Base-by-base conservation (phyloP, 2,797 vertebrate genomes). In the Esox masquinongy region DNA sequence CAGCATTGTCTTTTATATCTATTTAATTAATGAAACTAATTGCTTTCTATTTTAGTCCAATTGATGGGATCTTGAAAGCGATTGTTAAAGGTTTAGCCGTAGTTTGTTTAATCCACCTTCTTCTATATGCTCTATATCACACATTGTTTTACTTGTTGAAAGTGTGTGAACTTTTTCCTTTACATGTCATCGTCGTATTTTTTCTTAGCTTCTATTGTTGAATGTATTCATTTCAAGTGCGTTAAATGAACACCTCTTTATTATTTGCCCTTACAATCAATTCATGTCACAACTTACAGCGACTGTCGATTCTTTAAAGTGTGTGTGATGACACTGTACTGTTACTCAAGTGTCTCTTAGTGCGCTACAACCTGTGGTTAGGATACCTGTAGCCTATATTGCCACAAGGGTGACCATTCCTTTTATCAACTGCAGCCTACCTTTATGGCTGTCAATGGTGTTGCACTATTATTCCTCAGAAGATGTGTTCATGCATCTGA, bases 1-100 rank as follows among this genome's bases (percentile, higher is more conserved):
- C 93, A 95, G 89, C 91, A 93, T 95, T 96, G 94, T 95, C 88
- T 94, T 93, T 92, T 94, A 90, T 91, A 91, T 91, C 90, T 93
- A 90, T 90, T 34, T 47, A 15, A 15, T 51, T 26, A 68, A 93
- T 92, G 88, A 89, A 92, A 88, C 89, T 90, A 49, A 77, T 69
- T 73, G 68, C 26, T 22, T 63, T 16, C 15, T 34, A 0, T 66
- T 31, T 14, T 49, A 24, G 5, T 69, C n/a, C 5, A 43, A 69
- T 43, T 59, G 22, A 26, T 24, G 39, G 11, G n/a, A 69, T 69
- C 7, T 31, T 68, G 16, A 71, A 11, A 15, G 19, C 24, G 29
- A 71, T 26, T 31, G 50, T 50, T n/a, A 56, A 53, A 56, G 56
- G 43, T 29, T 49, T 70, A 16, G 6, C 63, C 56, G 36, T 61